Evolutionary conservation across 2,888 invertebrate species (phyloP).

Genomic region (Cosmia trapezina): DNA sequence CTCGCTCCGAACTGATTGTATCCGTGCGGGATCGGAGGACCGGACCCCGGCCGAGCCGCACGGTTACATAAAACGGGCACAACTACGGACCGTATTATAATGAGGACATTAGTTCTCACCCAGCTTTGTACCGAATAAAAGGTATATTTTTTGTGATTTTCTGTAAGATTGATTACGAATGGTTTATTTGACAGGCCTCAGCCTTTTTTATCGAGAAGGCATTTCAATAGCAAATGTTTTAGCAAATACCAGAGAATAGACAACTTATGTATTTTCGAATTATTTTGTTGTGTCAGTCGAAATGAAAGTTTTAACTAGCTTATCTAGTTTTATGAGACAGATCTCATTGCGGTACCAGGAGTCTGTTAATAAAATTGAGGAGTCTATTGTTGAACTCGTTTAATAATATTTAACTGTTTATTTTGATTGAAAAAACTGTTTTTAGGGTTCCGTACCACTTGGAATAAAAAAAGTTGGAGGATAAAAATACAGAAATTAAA

Average conservation of each 20-base stretch:
- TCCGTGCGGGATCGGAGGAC: conserved; percentile 27
- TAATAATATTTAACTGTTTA: too few relatives aligned
- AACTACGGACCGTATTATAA: conserved; percentile 36
- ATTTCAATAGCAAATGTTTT: conserved; percentile 26
- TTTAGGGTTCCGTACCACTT: too few relatives aligned
- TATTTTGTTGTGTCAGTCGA: conserved; percentile 21
- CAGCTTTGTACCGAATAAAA: conserved; percentile 39
- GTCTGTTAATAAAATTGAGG: neutral
- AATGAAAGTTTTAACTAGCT: conserved; percentile 19
- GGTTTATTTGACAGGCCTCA: conserved; percentile 33
- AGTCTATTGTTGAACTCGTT: neutral
- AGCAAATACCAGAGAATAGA: conserved; percentile 10
- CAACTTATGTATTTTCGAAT: conserved; percentile 13
- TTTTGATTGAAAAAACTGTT: neutral
- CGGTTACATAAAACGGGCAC: conserved; percentile 32
- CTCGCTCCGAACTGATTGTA: conserved; percentile 51
- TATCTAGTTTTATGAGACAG: too few relatives aligned
- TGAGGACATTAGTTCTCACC: conserved; percentile 49
- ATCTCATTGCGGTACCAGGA: neutral
- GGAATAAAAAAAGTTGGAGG: too few relatives aligned
- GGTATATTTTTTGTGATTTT: conserved; percentile 27
- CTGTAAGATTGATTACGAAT: conserved; percentile 42
- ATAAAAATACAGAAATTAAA: too few relatives aligned
- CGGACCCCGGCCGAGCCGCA: conserved; percentile 12
- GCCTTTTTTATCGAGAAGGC: conserved; percentile 27